Evolutionary conservation across 2,888 invertebrate species (phyloP).

Genomic region (Mystacides longicornis): DNA sequence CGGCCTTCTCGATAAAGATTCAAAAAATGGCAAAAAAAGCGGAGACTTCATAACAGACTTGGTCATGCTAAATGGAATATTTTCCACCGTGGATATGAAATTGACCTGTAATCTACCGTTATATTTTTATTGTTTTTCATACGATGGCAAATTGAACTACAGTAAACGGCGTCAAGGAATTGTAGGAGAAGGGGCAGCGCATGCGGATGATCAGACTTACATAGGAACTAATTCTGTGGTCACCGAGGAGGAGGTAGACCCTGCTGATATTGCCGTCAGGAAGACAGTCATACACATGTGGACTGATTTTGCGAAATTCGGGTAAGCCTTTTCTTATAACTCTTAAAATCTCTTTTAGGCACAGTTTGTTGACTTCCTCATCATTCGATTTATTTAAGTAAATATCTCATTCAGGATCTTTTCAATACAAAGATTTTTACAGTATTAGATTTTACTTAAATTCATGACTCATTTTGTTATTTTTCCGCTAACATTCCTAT

Average conservation of each 20-base stretch:
- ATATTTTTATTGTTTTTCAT: constrained; percentile 33
- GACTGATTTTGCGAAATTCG: constrained; percentile 45
- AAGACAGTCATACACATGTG: constrained; percentile 47
- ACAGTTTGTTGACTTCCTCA: not conserved
- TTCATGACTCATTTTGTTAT: not conserved
- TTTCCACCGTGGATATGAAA: constrained; percentile 25
- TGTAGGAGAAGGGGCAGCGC: constrained; percentile 31
- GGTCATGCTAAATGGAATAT: constrained; percentile 32
- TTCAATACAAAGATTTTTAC: not conserved
- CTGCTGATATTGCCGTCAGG: constrained; percentile 41
- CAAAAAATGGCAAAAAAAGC: constrained; percentile 27
- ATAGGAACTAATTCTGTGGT: constrained; percentile 9
- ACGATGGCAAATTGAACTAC: constrained; percentile 30
- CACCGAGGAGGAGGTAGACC: constrained; percentile 35
- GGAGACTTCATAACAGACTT: constrained; percentile 32
- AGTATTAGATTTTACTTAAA: not conserved
- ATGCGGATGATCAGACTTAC: constrained; percentile 33
- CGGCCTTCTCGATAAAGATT: constrained; percentile 8
- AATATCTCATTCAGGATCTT: not conserved
- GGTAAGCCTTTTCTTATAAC: too few relatives aligned
- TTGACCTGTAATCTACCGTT: constrained; percentile 28
- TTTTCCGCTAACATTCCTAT: not conserved
- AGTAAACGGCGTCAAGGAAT: not conserved
- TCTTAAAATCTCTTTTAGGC: too few relatives aligned
- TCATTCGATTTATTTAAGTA: not conserved